Percentiles rank a stretch among this genome's conserved stretches.
These are phyloP conservation scores for Tupaia tana DNA, from an alignment of 2,113 vertebrate species.

Conservation along the genomic window DNA sequence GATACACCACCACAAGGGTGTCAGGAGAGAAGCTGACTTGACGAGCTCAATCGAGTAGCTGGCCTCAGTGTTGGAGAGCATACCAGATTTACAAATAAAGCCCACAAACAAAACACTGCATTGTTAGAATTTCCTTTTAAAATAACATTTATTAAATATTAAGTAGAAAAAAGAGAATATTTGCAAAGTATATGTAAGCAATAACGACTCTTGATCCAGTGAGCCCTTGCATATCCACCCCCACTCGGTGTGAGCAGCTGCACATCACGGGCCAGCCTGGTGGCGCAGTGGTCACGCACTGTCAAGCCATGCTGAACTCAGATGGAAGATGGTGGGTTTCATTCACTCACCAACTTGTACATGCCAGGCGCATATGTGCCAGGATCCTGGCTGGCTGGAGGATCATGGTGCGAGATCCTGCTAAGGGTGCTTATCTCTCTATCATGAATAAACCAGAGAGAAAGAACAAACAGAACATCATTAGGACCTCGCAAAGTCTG, in stretches of 20 bases:
- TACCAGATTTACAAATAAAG: neutral
- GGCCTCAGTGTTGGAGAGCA: neutral
- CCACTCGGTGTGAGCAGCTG: neutral
- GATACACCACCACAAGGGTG: neutral
- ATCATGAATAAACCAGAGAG: too few relatives aligned
- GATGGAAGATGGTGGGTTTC: too few relatives aligned
- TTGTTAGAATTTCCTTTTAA: neutral
- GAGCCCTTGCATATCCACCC: neutral
- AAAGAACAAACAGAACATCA: neutral
- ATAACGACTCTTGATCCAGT: neutral
- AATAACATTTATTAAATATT: neutral
- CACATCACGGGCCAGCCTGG: too few relatives aligned
- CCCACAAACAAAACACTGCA: neutral
- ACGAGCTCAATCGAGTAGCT: neutral
- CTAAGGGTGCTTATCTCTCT: too few relatives aligned
- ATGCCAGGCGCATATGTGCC: too few relatives aligned
- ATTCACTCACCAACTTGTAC: too few relatives aligned
- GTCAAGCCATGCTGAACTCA: too few relatives aligned
- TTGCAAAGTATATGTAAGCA: slow-evolving; percentile 8
- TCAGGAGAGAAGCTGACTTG: neutral
- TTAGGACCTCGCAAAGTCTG: neutral
- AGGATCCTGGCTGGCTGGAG: too few relatives aligned
- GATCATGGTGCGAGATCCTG: too few relatives aligned
- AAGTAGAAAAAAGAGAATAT: neutral
- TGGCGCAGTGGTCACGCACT: too few relatives aligned